phyloP scores from a whole-genome alignment of 2,888 invertebrate species.

The Lasioglossum zephyrum region DNA sequence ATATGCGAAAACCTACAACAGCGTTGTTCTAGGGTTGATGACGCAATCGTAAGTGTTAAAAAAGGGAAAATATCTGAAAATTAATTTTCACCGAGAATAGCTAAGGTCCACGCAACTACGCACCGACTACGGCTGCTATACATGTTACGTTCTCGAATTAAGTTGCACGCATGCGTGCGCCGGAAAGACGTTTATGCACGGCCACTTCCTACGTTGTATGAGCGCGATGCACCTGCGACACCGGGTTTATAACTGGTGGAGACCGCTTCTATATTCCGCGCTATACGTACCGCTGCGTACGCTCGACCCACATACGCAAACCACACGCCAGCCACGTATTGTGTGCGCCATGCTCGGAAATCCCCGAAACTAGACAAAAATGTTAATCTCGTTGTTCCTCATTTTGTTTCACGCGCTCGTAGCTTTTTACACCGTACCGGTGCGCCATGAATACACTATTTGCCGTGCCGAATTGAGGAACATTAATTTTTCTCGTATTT shows the following conservation, averaged over 20 bases:
- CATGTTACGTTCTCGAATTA: not conserved
- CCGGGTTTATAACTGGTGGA: constrained; percentile 56
- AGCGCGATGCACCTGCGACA: constrained; percentile 72
- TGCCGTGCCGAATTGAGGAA: not conserved
- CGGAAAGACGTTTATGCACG: constrained; percentile 74
- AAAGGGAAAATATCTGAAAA: not conserved
- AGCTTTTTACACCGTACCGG: not conserved
- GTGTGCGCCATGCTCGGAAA: constrained; percentile 13
- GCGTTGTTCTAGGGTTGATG: too few species aligned
- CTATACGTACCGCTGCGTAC: not conserved
- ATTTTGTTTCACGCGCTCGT: not conserved
- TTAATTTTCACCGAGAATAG: not conserved
- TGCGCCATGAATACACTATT: not conserved
- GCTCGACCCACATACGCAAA: not conserved
- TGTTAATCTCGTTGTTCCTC: not conserved
- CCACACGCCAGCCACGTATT: constrained; percentile 21
- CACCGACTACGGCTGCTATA: not conserved
- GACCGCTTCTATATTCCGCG: not conserved
- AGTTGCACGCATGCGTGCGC: constrained; percentile 9
- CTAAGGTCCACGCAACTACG: not conserved
- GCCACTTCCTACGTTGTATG: constrained; percentile 69
- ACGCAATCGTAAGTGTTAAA: not conserved
- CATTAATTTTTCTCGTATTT: not conserved
- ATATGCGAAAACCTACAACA: too few species aligned
- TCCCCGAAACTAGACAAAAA: not conserved